Evolutionary conservation across 2,797 vertebrate genomes (phyloP).

Genomic region (Enteromius trimaculatus): DNA sequence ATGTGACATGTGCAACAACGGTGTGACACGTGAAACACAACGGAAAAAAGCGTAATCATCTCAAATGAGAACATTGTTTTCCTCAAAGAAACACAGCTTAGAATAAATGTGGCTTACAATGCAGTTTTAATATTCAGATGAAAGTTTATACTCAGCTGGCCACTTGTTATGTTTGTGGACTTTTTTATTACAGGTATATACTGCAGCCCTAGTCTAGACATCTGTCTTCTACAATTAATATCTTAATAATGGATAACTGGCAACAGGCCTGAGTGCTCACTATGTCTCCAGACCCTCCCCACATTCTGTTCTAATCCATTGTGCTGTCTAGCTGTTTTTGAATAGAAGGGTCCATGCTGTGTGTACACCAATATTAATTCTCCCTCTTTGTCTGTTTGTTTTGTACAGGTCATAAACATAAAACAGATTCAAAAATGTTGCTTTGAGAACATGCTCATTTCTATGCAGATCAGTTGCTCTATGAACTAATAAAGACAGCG

Average conservation of each 20-base stretch:
- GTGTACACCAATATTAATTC: neutral
- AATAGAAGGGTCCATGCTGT: neutral
- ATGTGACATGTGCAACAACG: neutral
- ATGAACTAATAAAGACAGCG: conserved; percentile 58
- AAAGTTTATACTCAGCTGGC: neutral
- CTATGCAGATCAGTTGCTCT: conserved; percentile 23
- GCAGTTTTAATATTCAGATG: neutral
- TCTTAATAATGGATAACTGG: neutral
- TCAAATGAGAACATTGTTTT: neutral
- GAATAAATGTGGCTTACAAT: neutral
- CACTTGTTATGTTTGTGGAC: neutral
- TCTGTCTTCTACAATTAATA: conserved; percentile 8
- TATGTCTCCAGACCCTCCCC: neutral
- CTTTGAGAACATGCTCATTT: neutral
- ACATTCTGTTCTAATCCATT: neutral
- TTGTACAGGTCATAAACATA: neutral
- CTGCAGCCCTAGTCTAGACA: neutral
- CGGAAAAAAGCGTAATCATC: neutral
- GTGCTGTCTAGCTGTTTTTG: neutral
- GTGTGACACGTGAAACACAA: neutral
- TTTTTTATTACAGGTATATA: neutral
- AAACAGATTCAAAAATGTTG: neutral
- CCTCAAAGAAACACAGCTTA: neutral
- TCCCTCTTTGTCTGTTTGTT: neutral
- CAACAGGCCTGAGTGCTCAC: neutral